Percentiles rank a stretch among this genome's conserved stretches.
These are phyloP conservation scores for Pocillopora grandis DNA, from an alignment of 92 coral and sea anemone species.

Conservation along the genomic window DNA sequence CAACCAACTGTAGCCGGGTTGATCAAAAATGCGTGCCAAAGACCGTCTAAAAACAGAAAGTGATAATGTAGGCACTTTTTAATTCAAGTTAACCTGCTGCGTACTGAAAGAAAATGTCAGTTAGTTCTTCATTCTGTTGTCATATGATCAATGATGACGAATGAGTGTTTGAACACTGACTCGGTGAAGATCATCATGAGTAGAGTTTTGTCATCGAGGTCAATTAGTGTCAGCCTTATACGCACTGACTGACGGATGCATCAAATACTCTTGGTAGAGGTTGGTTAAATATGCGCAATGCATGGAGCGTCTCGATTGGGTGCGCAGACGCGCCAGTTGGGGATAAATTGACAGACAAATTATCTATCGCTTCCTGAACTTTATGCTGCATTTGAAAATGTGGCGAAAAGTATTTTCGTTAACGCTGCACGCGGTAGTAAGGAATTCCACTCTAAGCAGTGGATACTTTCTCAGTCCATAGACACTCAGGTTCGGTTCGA, in stretches of 20 bases:
- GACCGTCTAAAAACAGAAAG: too few relatives aligned
- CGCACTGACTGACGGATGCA: background rate
- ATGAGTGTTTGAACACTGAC: background rate
- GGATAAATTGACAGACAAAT: background rate
- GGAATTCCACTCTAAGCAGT: too few relatives aligned
- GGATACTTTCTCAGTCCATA: too few relatives aligned
- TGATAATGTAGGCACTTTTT: too few relatives aligned
- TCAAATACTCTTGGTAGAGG: background rate
- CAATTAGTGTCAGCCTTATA: constrained; percentile 6
- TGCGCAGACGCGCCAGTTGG: background rate
- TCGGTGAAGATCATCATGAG: background rate
- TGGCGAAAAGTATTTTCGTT: too few relatives aligned
- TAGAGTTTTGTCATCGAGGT: constrained; percentile 4
- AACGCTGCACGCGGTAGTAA: too few relatives aligned
- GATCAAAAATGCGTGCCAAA: too few relatives aligned
- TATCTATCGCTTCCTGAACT: background rate
- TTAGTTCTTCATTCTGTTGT: background rate
- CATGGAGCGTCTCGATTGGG: too few relatives aligned
- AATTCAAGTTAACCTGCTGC: too few relatives aligned
- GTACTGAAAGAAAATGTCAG: too few relatives aligned
- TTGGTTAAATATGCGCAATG: background rate
- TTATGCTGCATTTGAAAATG: background rate
- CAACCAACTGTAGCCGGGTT: too few relatives aligned
- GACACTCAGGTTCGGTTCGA: too few relatives aligned
- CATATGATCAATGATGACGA: background rate